Evolutionary conservation across 2,797 vertebrate genomes (phyloP), one percentile per base, ranked within the genome.

Genomic region (Lepus oiostolus): DNA sequence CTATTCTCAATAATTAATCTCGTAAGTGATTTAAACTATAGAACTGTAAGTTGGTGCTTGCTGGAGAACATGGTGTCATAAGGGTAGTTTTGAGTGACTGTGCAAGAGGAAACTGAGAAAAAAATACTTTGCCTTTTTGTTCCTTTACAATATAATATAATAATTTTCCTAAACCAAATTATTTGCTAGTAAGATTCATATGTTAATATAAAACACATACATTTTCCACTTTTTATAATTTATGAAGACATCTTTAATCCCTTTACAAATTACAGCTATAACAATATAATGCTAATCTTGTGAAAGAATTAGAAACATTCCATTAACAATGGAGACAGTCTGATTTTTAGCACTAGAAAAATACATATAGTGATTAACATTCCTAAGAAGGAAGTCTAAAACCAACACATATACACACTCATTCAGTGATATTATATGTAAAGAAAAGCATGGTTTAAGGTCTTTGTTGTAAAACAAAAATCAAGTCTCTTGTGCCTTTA

Each of bases 361-460:
- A n/a, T 26, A 12, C 0, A 7, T 75, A 11, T 21, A 0, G 1
- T 35, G 1, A 32, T 0, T n/a, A 52, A 54, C 26, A 32, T 42
- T 68, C 12, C 17, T 68, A 62, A 71, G 50, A 90, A 90, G 38
- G 7, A 83, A 68, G 0, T n/a, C 2, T 79, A 60, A 85, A 85
- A 14, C 6, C 7, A 35, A 85, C 83, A 42, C 35, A 26, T 81
- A 3, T 7, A 88, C 91, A 12, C 72, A 60, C 11, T 67, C 26
- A 83, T 75, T 93, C 32, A 70, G 9, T 70, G 1, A 68, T 54
- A 24, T 90, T 74, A 14, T 32, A 28, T 67, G 5, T 54, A 65
- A 50, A 81, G 16, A 93, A 19, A 88, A 10, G 1, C 4, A 75
- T 1, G 47, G 4, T 32, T 24, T 80, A 85, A 91, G 70, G 30